Evolutionary conservation across 2,888 invertebrate species (phyloP).

Genomic region (Caenorhabditis sulstoni): DNA sequence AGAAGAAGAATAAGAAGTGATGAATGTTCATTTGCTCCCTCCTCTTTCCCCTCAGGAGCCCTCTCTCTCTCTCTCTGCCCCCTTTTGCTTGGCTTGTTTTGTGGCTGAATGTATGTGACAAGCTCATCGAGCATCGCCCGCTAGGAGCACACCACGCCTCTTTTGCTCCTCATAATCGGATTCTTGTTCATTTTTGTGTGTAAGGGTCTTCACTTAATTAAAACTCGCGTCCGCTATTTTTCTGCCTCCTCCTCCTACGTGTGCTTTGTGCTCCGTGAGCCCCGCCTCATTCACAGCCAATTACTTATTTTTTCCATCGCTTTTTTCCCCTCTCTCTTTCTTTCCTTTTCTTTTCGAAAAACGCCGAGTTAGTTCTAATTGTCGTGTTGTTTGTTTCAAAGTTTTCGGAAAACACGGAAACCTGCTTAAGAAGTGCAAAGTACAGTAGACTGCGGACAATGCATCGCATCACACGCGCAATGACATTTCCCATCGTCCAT

Average conservation of each 20-base stretch:
- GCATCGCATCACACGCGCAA: no score
- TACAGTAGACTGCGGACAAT: no score
- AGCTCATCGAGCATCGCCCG: slow-evolving; percentile 49
- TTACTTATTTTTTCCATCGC: slow-evolving; percentile 24
- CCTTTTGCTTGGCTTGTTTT: slow-evolving; percentile 43
- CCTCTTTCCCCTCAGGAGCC: slow-evolving; percentile 16
- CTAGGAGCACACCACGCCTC: background rate
- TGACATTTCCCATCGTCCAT: background rate
- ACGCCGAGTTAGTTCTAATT: background rate
- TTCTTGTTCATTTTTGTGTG: slow-evolving; percentile 50
- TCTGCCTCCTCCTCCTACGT: slow-evolving; percentile 2
- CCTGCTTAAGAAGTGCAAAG: no score
- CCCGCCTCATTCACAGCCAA: slow-evolving; percentile 45
- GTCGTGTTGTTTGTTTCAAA: no score
- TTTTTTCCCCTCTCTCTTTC: no score
- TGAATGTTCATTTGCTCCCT: slow-evolving; percentile 47
- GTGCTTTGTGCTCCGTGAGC: slow-evolving; percentile 33
- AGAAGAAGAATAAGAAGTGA: no score
- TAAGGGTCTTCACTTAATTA: slow-evolving; percentile 28
- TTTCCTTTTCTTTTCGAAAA: background rate
- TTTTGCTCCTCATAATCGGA: slow-evolving; percentile 43
- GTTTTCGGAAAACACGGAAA: no score
- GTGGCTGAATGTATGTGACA: slow-evolving; percentile 54
- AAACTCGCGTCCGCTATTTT: slow-evolving; percentile 15
- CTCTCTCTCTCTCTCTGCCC: slow-evolving; percentile 38